These are phyloP conservation scores for Epizoanthus rinbou DNA, from an alignment of 92 coral and sea anemone genomes.

Conservation along the genomic window DNA sequence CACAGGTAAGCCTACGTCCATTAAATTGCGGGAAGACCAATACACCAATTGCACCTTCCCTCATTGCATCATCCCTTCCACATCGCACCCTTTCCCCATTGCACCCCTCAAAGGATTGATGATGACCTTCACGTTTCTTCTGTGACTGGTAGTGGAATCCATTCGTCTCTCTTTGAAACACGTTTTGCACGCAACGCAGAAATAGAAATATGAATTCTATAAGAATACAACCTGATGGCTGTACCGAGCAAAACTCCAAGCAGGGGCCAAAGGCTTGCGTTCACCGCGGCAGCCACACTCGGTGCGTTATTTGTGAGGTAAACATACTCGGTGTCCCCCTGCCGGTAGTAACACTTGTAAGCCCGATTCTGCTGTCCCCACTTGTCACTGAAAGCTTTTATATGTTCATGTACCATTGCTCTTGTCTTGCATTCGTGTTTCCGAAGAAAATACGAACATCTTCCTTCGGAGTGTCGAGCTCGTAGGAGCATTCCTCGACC, in stretches of 20 bases:
- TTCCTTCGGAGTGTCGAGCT: constrained; percentile 8
- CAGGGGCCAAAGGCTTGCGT: constrained; percentile 24
- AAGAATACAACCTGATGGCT: background rate
- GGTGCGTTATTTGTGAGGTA: constrained; percentile 3
- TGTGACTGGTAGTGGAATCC: constrained; percentile 12
- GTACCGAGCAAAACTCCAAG: constrained; percentile 9
- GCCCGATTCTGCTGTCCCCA: constrained; percentile 6
- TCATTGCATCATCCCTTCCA: too few relatives aligned
- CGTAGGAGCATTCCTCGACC: constrained; percentile 17
- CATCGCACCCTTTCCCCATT: too few relatives aligned
- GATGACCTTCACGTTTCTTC: background rate
- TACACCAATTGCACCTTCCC: too few relatives aligned
- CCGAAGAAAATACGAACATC: background rate
- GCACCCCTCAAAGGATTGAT: background rate
- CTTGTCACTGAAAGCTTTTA: constrained; percentile 6
- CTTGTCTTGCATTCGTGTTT: constrained; percentile 5
- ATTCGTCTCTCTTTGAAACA: background rate
- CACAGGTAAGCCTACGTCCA: too few relatives aligned
- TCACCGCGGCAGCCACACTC: constrained; percentile 8
- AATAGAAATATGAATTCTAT: constrained; percentile 15
- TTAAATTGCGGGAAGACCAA: too few relatives aligned
- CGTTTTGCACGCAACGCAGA: background rate
- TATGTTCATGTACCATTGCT: background rate
- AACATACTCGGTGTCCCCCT: constrained; percentile 4
- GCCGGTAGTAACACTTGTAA: constrained; percentile 22